A percentile compares a stretch with the other conserved stretches of the same genome.
Conservation (phyloP, 2,797 vertebrate species). For the Epinephelus malabaricus region DNA sequence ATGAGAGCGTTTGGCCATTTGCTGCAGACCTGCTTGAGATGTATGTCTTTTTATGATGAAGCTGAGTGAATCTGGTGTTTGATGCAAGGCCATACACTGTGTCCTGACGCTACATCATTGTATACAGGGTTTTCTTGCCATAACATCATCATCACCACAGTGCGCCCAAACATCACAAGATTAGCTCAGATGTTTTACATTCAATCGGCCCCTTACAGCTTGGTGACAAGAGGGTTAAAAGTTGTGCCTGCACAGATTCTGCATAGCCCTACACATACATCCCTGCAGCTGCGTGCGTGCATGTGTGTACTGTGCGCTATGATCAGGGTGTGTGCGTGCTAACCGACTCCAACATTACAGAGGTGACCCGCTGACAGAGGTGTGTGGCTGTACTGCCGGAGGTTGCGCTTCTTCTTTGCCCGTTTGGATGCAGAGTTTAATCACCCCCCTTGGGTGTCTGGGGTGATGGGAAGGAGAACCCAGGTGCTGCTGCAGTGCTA, state of each 20-base stretch:
- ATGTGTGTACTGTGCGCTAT: constrained; percentile 17
- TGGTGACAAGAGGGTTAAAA: constrained; percentile 69
- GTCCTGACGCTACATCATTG: constrained; percentile 1
- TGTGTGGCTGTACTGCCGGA: constrained; percentile 32
- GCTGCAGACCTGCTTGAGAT: constrained; percentile 8
- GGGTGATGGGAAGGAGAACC: constrained; percentile 38
- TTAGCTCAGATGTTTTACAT: constrained; percentile 3
- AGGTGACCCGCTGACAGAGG: constrained; percentile 46
- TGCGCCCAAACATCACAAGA: neutral
- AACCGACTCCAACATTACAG: constrained; percentile 20
- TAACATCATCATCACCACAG: neutral
- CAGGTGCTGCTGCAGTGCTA: constrained; percentile 73
- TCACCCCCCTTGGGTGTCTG: constrained; percentile 27
- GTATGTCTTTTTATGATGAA: neutral
- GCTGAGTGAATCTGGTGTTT: constrained; percentile 11
- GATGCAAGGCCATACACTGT: constrained; percentile 22
- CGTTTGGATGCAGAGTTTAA: constrained; percentile 54
- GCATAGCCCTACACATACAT: constrained; percentile 52
- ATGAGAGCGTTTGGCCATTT: constrained; percentile 13
- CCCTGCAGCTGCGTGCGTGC: constrained; percentile 55
- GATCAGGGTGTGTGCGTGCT: constrained; percentile 14
- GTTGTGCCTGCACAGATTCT: constrained; percentile 64
- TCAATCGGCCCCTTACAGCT: neutral
- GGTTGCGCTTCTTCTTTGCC: constrained; percentile 24
- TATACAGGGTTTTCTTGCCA: neutral